phyloP scores from a whole-genome alignment of 2,797 vertebrate genomes.

The Scyliorhinus canicula region DNA sequence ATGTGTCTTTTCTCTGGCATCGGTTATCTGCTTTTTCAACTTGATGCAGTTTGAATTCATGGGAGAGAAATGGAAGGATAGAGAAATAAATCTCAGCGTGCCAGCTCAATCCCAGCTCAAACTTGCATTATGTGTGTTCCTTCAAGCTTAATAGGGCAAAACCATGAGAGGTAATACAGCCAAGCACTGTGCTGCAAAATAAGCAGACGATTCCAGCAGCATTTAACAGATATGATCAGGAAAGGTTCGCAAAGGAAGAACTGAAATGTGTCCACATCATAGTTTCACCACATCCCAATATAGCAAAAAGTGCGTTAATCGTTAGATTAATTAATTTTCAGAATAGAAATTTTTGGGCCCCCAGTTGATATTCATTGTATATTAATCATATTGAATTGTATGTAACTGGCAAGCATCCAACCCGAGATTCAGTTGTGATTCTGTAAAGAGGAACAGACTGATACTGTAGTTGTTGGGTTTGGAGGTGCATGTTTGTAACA shows the following conservation, averaged over 20 bases:
- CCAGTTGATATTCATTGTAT: too few species aligned
- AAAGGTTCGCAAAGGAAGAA: slow-evolving; percentile 97
- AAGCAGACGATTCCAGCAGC: slow-evolving; percentile 91
- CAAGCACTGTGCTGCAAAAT: slow-evolving; percentile 86
- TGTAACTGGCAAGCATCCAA: too few species aligned
- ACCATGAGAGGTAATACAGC: too few species aligned
- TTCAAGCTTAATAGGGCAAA: not conserved
- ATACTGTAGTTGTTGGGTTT: too few species aligned
- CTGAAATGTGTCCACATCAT: too few species aligned
- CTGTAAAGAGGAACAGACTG: too few species aligned
- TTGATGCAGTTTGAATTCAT: not conserved
- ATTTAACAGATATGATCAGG: slow-evolving; percentile 97
- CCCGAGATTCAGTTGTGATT: not conserved
- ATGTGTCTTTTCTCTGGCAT: not conserved
- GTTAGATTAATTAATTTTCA: too few species aligned
- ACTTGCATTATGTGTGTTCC: not conserved
- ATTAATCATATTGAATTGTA: too few species aligned
- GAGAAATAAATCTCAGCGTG: not conserved
- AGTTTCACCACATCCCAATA: too few species aligned
- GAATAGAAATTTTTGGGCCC: not conserved
- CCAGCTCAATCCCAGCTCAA: not conserved
- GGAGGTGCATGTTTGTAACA: too few species aligned
- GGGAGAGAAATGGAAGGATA: not conserved
- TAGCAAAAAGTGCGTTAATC: too few species aligned
- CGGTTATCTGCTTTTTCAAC: not conserved